phyloP scores from a whole-genome alignment of 2,113 vertebrate genomes.

The Camelus dromedarius region DNA sequence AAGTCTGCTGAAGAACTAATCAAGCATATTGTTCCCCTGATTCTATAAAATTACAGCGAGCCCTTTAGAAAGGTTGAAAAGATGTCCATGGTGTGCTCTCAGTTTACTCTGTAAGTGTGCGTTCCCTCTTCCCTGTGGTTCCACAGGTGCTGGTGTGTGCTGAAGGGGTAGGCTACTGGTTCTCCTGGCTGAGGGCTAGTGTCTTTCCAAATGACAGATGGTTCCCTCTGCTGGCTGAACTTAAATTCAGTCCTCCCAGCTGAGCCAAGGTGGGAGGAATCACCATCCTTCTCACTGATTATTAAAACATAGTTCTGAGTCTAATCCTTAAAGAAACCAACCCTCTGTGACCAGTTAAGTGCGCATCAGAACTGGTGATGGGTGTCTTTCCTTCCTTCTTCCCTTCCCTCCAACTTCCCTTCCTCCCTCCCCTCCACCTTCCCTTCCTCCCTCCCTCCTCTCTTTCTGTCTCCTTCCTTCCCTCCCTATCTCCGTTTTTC shows the following conservation, averaged over 20 bases:
- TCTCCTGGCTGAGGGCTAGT: background rate
- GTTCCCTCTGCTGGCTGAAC: constrained; percentile 51
- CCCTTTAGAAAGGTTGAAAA: constrained; percentile 37
- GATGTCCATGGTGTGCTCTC: background rate
- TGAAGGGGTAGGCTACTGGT: background rate
- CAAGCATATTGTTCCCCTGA: constrained; percentile 68
- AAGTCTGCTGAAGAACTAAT: constrained; percentile 55
- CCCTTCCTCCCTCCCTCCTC: no score
- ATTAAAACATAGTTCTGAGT: background rate
- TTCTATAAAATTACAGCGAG: constrained; percentile 51
- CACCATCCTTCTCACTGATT: background rate
- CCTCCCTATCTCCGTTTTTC: background rate
- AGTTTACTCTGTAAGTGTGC: constrained; percentile 36
- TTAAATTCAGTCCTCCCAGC: background rate
- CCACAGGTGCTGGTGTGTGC: background rate
- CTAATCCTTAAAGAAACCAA: background rate
- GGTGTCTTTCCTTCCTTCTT: no score
- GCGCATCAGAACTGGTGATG: background rate
- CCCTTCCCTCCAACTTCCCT: no score
- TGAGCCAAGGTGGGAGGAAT: background rate
- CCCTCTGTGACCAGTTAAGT: background rate
- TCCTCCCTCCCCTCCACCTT: accelerated
- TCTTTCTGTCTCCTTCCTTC: background rate
- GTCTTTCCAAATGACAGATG: background rate
- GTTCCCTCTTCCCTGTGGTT: background rate